Evolutionary conservation across 1,140 invertebrate species (phyloP), one percentile per base, ranked within the genome.

Genomic region (Euura lappo): DNA sequence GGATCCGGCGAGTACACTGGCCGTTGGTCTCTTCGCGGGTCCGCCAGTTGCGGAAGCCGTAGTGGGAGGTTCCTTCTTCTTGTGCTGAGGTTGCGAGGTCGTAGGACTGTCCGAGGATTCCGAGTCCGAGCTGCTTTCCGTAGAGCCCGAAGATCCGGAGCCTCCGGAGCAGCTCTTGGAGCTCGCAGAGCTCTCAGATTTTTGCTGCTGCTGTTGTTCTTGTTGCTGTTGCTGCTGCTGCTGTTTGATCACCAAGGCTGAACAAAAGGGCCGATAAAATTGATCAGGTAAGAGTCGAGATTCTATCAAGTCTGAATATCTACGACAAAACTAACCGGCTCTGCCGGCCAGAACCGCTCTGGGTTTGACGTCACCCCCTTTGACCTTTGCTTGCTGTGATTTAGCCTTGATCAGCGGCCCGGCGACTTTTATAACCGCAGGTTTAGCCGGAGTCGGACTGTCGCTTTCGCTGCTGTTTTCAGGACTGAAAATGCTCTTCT

Each of bases 401-500:
- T 88, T 87, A 10, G 79, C 69, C 73, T 85, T 86, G 11, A 75
- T 72, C n/a, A 81, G 71, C 75, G 44, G 82, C 68, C 46, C 80
- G 11, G 77, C 71, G 4, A 77, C n/a, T 66, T 86, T 87, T 11
- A 76, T 44, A n/a, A 74, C 60, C 68, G 73, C 79, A 75, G 79
- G 69, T 85, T 89, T 82, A 68, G 82, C 67, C 4, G 83, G 72
- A 42, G 77, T 71, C 43, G 79, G 79, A 73, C 81, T 85, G 75
- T 94, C 93, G 73, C 93, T 93, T 84, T 94, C 93, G 45, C 93
- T 94, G 83, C 93, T 94, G 77, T 94, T 94, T 77, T 94, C 94
- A 2, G 94, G 93, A 76, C 93, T 94, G 77, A 95, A 95, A 80
- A 95, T 95, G 83, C 94, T 95, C 80, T 94, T 94, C 74, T 93